Percentiles rank a stretch among this genome's conserved stretches.
phyloP scores from a whole-genome alignment of 2,113 vertebrate genomes.

The Alces alces region DNA sequence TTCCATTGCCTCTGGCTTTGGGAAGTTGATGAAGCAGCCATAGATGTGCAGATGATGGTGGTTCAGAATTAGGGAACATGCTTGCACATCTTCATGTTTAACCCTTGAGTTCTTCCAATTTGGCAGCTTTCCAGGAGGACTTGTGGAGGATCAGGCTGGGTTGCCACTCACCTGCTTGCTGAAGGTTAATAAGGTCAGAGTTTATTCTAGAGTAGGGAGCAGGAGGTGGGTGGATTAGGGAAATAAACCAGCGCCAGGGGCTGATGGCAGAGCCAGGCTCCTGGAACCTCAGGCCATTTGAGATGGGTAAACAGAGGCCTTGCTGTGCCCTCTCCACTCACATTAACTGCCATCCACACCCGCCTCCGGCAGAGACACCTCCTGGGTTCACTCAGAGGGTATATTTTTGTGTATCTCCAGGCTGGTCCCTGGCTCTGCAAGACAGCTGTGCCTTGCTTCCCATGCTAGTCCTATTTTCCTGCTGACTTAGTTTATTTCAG shows the following conservation, averaged over 20 bases:
- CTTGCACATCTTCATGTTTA: neutral
- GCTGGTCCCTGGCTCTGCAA: neutral
- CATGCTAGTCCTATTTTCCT: neutral
- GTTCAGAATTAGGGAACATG: neutral
- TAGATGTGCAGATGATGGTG: neutral
- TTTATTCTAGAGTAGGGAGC: neutral
- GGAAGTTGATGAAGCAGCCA: neutral
- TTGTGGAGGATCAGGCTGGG: neutral
- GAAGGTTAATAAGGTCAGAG: neutral
- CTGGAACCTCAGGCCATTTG: neutral
- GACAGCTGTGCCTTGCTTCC: neutral
- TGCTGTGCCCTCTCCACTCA: neutral
- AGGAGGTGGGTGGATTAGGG: neutral
- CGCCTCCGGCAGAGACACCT: neutral
- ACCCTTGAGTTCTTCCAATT: neutral
- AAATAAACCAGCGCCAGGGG: neutral
- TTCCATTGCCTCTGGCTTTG: neutral
- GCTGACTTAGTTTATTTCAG: neutral
- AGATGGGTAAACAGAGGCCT: neutral
- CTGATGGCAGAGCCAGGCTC: neutral
- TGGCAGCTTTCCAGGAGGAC: neutral
- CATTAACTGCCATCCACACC: neutral
- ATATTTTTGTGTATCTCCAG: neutral
- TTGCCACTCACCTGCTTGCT: neutral
- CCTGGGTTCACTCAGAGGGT: neutral